These are phyloP conservation scores for Caenorhabditis afra DNA, from an alignment of 2,888 invertebrate species.

Conservation along the genomic window DNA sequence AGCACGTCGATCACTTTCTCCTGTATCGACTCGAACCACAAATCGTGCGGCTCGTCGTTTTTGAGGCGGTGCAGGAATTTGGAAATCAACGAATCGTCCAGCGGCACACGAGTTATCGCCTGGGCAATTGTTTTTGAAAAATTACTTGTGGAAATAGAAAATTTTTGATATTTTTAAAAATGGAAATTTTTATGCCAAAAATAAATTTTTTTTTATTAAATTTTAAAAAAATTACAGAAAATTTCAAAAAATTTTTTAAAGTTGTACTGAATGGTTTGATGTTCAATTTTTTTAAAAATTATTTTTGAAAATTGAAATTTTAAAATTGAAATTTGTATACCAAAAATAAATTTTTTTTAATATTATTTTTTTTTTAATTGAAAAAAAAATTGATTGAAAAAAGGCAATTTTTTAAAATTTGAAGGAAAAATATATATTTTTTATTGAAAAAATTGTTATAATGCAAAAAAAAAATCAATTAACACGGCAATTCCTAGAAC, in stretches of 20 bases:
- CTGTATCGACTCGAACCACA: constrained; percentile 91
- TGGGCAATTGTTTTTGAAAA: constrained; percentile 71
- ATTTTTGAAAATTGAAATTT: too few relatives aligned
- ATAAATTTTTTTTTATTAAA: neutral
- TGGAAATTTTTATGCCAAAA: neutral
- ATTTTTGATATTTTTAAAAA: neutral
- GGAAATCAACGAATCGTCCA: constrained; percentile 85
- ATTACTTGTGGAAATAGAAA: too few relatives aligned
- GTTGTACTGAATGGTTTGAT: too few relatives aligned
- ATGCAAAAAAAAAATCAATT: too few relatives aligned
- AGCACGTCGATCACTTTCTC: constrained; percentile 80
- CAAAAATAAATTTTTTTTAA: too few relatives aligned
- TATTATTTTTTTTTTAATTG: too few relatives aligned
- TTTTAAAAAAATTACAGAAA: neutral
- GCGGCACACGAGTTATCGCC: constrained; percentile 85
- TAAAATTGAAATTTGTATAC: neutral
- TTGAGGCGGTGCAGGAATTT: constrained; percentile 85
- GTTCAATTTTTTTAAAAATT: too few relatives aligned
- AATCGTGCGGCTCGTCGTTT: constrained; percentile 85
- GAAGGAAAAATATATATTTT: too few relatives aligned
- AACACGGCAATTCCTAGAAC: too few relatives aligned
- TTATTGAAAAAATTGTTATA: too few relatives aligned
- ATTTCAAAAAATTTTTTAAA: neutral
- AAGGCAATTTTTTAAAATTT: too few relatives aligned
- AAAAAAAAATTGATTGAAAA: too few relatives aligned